A percentile compares a stretch with the other conserved stretches of the same genome.
Conservation (phyloP, 2,113 vertebrate species). For the Setophaga petechia region DNA sequence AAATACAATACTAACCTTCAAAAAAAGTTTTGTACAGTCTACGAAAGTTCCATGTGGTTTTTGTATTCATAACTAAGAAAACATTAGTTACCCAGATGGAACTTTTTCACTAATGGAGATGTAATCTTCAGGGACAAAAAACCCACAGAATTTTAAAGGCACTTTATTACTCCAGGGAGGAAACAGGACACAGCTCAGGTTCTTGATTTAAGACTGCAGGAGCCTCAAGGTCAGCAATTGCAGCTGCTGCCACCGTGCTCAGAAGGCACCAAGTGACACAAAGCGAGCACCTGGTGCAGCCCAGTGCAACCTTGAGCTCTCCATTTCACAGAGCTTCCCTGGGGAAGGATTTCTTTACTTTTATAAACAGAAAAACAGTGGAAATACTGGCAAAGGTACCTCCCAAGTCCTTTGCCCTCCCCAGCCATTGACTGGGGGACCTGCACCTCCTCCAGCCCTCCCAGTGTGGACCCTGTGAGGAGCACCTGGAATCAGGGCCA, state of each 20-base stretch:
- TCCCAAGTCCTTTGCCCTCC: not conserved
- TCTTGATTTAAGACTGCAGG: not conserved
- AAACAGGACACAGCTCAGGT: not conserved
- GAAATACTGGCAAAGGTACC: not conserved
- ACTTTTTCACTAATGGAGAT: not conserved
- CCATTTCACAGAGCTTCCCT: not conserved
- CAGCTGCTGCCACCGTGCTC: not conserved
- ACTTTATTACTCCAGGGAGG: not conserved
- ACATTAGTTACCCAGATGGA: not conserved
- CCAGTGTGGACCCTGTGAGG: not conserved
- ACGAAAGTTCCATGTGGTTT: accelerated
- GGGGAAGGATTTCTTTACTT: not conserved
- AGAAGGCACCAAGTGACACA: not conserved
- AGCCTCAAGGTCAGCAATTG: not conserved
- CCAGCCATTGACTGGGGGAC: not conserved
- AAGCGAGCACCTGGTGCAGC: not conserved
- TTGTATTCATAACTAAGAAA: not conserved
- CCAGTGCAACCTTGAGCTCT: not conserved
- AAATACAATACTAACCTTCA: not conserved
- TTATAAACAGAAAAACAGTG: not conserved
- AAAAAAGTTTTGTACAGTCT: not conserved
- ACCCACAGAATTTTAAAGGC: not conserved
- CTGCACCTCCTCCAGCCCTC: not conserved
- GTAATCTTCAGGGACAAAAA: not conserved
- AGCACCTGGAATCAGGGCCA: not conserved